Evolutionary conservation across 1,140 invertebrate species (phyloP).

Genomic region (Drosophila mayri): DNA sequence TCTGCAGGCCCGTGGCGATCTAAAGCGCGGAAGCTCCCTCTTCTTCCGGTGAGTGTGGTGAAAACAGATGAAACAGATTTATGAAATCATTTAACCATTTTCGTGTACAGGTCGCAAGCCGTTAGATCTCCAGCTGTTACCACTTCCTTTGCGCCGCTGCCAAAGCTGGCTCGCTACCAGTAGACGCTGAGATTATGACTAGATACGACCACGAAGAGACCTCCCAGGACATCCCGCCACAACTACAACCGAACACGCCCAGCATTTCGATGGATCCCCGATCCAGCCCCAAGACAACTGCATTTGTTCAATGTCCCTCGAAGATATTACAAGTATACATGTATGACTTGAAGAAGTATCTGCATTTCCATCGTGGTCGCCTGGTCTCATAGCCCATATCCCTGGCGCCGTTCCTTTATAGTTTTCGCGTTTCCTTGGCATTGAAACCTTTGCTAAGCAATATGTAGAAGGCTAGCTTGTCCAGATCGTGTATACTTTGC

Average conservation of each 20-base stretch:
- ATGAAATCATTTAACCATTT: background rate
- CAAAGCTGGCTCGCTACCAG: slow-evolving; percentile 62
- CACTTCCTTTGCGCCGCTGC: slow-evolving; percentile 59
- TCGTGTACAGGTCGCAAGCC: slow-evolving; percentile 44
- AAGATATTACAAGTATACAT: slow-evolving; percentile 43
- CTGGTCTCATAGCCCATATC: background rate
- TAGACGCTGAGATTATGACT: slow-evolving; percentile 24
- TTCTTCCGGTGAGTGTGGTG: slow-evolving; percentile 86
- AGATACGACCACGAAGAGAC: slow-evolving; percentile 23
- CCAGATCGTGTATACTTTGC: slow-evolving; percentile 16
- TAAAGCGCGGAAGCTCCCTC: slow-evolving; percentile 93
- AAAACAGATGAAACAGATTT: too few relatives aligned
- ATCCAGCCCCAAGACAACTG: slow-evolving; percentile 51
- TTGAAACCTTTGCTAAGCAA: slow-evolving; percentile 25
- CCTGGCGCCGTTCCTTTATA: slow-evolving; percentile 9
- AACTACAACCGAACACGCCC: slow-evolving; percentile 15
- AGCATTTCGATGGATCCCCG: slow-evolving; percentile 45
- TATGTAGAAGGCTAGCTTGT: slow-evolving; percentile 16
- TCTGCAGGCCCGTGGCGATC: slow-evolving; percentile 89
- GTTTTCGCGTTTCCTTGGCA: slow-evolving; percentile 14
- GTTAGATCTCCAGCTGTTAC: background rate
- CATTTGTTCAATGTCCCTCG: slow-evolving; percentile 59
- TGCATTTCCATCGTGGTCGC: slow-evolving; percentile 26
- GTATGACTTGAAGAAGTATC: slow-evolving; percentile 19
- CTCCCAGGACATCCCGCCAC: slow-evolving; percentile 23